These are phyloP conservation scores for Triplophysa bombifrons DNA, from an alignment of 2,797 vertebrate species.

Conservation along the genomic window DNA sequence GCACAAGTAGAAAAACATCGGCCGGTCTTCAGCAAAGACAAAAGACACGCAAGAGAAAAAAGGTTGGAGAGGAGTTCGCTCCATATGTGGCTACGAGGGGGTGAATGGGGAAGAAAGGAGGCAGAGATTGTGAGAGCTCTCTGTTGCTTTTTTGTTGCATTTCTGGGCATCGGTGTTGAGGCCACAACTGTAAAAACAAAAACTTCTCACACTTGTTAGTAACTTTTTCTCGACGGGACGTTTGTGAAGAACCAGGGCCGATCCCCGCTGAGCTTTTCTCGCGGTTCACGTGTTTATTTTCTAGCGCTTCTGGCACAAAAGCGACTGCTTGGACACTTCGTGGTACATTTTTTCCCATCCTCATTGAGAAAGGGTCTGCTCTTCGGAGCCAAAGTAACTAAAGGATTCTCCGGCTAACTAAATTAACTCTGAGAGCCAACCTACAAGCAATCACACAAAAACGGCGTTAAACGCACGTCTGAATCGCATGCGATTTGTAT, in stretches of 20 bases:
- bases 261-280: conserved; percentile 39
- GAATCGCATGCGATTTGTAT: conserved; percentile 20
- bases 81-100: conserved; percentile 74
- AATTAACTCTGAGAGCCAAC: not conserved
- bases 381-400: conserved; percentile 37
- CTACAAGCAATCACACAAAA: conserved; percentile 11
- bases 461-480: not conserved
- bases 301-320: conserved; percentile 17
- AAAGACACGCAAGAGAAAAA: conserved; percentile 64
- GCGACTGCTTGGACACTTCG: conserved; percentile 9
- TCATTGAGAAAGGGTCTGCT: conserved; percentile 5
- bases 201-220: conserved; percentile 36
- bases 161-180: conserved; percentile 50
- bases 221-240: conserved; percentile 49
- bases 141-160: conserved; percentile 63
- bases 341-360: conserved; percentile 25
- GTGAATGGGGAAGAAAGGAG: conserved; percentile 70
- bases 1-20: conserved; percentile 78
- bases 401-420: conserved; percentile 31
- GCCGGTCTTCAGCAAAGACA: conserved; percentile 78
- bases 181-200: conserved; percentile 50
- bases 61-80: conserved; percentile 60
- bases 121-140: conserved; percentile 44
- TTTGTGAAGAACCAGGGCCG: conserved; percentile 32
- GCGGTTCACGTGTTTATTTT: conserved; percentile 34